phyloP scores from a whole-genome alignment of 2,888 invertebrate genomes.

The Thera obeliscata region DNA sequence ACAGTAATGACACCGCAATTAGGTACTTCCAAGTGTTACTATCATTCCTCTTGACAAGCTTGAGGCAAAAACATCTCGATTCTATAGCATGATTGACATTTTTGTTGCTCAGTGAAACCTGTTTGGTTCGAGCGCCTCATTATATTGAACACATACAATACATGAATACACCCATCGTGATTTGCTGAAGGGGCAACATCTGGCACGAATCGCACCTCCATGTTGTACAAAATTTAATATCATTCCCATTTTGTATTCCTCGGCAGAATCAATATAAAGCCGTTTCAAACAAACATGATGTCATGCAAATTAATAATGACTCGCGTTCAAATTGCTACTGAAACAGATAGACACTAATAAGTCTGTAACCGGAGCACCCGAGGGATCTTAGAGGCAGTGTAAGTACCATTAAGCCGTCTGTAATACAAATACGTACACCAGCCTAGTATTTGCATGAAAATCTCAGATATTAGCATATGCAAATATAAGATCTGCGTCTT shows the following conservation, averaged over 20 bases:
- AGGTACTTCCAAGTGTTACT: conserved; percentile 56
- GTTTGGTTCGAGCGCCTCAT: conserved; percentile 48
- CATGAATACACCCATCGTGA: conserved; percentile 32
- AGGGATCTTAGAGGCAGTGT: conserved; percentile 65
- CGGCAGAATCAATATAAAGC: conserved; percentile 32
- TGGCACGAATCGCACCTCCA: conserved; percentile 31
- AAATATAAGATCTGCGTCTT: conserved; percentile 76
- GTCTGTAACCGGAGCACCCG: conserved; percentile 52
- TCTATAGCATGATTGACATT: conserved; percentile 62
- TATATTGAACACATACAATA: conserved; percentile 38
- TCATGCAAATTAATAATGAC: conserved; percentile 53
- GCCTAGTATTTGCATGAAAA: conserved; percentile 79
- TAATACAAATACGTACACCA: conserved; percentile 77
- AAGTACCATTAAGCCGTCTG: conserved; percentile 77
- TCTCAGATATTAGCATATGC: conserved; percentile 81
- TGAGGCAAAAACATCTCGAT: conserved; percentile 52
- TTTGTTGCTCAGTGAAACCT: conserved; percentile 51
- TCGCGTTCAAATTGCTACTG: conserved; percentile 49
- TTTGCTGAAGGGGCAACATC: conserved; percentile 34
- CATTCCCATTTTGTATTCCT: conserved; percentile 26
- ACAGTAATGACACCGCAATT: conserved; percentile 58
- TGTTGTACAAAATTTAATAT: conserved; percentile 21
- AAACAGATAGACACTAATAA: conserved; percentile 58
- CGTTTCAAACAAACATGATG: conserved; percentile 35
- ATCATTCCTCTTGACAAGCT: conserved; percentile 53